phyloP scores from a whole-genome alignment of 2,113 vertebrate species.

The Saccopteryx bilineata region DNA sequence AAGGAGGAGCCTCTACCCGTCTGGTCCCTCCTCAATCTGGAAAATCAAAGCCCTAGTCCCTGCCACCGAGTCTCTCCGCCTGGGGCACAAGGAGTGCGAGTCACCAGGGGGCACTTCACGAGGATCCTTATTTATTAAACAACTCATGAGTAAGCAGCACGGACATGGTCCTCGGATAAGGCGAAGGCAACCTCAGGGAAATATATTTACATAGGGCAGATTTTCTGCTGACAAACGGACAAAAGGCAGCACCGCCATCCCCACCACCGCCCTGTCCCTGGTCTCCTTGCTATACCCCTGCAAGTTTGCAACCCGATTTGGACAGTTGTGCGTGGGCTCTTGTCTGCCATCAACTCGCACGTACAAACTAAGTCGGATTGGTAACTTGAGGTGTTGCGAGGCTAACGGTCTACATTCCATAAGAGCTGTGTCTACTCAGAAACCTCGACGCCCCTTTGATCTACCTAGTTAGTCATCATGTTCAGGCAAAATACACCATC shows the following conservation, averaged over 20 bases:
- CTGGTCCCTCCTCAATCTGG: background rate
- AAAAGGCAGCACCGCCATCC: background rate
- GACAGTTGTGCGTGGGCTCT: too few relatives aligned
- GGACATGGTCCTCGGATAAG: background rate
- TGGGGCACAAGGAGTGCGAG: background rate
- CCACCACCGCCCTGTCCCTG: too few relatives aligned
- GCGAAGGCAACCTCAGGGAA: background rate
- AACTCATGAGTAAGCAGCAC: background rate
- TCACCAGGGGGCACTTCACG: too few relatives aligned
- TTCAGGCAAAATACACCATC: background rate
- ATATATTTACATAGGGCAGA: background rate
- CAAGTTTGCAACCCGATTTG: background rate
- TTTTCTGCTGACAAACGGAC: background rate
- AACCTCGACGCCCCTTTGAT: background rate
- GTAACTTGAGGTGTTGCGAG: accelerated
- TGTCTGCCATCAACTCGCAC: background rate
- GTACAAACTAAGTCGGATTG: background rate
- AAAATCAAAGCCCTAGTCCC: background rate
- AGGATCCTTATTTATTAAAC: background rate
- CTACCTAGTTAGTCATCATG: background rate
- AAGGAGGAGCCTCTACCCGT: background rate
- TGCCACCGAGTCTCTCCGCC: background rate
- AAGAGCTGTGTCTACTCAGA: background rate
- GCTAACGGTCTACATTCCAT: background rate
- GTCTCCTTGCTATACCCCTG: too few relatives aligned